Conservation (phyloP, 2,888 invertebrate species). For the Dryococelus australis region DNA sequence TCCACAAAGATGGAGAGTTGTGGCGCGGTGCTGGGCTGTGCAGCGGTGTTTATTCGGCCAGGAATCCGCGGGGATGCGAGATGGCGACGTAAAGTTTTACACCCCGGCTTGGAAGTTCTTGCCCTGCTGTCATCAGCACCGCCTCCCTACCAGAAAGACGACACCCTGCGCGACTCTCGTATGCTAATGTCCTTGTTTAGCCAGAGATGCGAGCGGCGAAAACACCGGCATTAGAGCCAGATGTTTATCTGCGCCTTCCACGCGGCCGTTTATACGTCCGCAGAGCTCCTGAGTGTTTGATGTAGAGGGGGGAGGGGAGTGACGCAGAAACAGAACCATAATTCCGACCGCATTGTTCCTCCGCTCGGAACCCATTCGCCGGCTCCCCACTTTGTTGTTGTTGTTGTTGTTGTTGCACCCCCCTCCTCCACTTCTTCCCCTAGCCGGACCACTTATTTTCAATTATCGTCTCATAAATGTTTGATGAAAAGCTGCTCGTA, state of each 20-base stretch:
- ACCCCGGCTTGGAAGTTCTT: background rate
- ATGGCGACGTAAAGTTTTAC: background rate
- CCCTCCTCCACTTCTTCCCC: background rate
- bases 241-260: slow-evolving; percentile 1
- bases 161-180: background rate
- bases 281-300: background rate
- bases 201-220: slow-evolving; percentile 1
- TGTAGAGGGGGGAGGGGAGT: background rate
- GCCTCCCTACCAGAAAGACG: background rate
- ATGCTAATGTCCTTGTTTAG: slow-evolving; percentile 16
- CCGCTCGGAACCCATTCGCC: background rate
- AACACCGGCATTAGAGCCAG: background rate
- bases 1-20: no score
- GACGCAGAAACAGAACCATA: background rate
- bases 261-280: background rate
- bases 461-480: slow-evolving; percentile 28
- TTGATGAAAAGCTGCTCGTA: slow-evolving; percentile 20
- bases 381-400: background rate
- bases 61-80: background rate
- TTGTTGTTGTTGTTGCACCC: background rate
- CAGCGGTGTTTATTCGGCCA: background rate
- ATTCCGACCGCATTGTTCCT: background rate
- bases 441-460: background rate
- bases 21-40: no score
- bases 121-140: background rate